phyloP scores from a whole-genome alignment of 2,888 invertebrate genomes.

The Eledona agricola region DNA sequence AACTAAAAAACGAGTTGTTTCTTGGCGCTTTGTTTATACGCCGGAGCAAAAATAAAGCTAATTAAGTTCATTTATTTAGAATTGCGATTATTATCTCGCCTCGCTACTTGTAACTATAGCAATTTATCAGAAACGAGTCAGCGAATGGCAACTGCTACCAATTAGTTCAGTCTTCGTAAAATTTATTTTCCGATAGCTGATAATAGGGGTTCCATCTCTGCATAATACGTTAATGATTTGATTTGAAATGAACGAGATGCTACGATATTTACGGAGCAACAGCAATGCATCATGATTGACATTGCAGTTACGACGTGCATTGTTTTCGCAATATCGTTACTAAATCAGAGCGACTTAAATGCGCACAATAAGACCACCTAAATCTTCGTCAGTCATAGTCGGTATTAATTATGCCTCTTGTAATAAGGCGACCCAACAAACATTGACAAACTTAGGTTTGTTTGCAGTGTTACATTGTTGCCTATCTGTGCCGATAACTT shows the following conservation, averaged over 20 bases:
- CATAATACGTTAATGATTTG: slow-evolving; percentile 11
- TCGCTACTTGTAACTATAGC: too few species aligned
- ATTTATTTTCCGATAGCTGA: too few species aligned
- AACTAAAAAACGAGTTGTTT: too few species aligned
- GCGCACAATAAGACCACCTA: slow-evolving; percentile 30
- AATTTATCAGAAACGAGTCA: too few species aligned
- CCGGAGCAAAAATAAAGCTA: too few species aligned
- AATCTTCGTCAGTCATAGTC: slow-evolving; percentile 36
- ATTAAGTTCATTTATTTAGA: too few species aligned
- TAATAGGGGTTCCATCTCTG: too few species aligned
- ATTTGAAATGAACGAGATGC: slow-evolving; percentile 5
- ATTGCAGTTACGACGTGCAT: slow-evolving; percentile 16
- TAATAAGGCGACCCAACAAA: slow-evolving; percentile 43
- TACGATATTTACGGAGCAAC: not conserved
- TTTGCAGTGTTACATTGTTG: slow-evolving; percentile 46
- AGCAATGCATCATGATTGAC: slow-evolving; percentile 26
- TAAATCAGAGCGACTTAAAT: slow-evolving; percentile 23
- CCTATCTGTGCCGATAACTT: too few species aligned
- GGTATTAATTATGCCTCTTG: slow-evolving; percentile 43
- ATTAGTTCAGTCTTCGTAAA: too few species aligned
- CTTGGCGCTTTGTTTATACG: too few species aligned
- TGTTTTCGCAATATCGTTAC: slow-evolving; percentile 18
- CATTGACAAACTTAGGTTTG: slow-evolving; percentile 46
- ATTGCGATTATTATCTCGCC: too few species aligned
- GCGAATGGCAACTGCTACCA: too few species aligned